Conservation (phyloP, 2,888 invertebrate genomes). For the Drosophila atroscutellata region DNA sequence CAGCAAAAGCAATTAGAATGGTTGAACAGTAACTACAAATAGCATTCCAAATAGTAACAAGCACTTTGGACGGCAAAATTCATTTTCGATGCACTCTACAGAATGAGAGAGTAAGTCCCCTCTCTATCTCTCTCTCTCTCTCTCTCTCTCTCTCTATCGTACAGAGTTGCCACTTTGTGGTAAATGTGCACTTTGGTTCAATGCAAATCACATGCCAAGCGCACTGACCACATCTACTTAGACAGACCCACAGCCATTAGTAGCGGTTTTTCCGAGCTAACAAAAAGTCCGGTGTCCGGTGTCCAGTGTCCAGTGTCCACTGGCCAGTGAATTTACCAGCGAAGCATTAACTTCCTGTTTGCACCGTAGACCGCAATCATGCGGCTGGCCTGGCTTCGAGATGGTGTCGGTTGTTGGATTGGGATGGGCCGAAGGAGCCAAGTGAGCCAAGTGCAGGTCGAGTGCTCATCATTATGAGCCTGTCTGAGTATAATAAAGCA, state of each 20-base stretch:
- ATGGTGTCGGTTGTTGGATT: neutral
- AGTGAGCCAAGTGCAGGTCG: neutral
- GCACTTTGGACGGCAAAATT: neutral
- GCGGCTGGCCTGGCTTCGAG: slow-evolving; percentile 19
- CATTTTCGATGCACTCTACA: neutral
- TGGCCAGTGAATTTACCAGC: slow-evolving; percentile 4
- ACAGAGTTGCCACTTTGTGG: slow-evolving; percentile 12
- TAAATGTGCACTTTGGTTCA: slow-evolving; percentile 28
- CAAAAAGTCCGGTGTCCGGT: neutral
- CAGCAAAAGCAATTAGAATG: neutral
- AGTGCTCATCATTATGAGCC: slow-evolving; percentile 28
- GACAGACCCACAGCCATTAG: slow-evolving; percentile 31
- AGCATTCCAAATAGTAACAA: neutral
- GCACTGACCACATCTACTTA: slow-evolving; percentile 38
- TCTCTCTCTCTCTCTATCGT: neutral
- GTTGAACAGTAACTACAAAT: neutral
- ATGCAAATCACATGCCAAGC: slow-evolving; percentile 34
- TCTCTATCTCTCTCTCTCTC: too few species aligned
- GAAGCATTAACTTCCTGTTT: slow-evolving; percentile 31
- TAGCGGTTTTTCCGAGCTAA: slow-evolving; percentile 25
- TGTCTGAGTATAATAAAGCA: slow-evolving; percentile 47
- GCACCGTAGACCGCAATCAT: slow-evolving; percentile 31
- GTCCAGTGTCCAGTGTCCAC: neutral
- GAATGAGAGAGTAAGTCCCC: neutral
- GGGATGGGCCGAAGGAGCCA: neutral